Percentiles rank a stretch among this genome's conserved stretches.
Conservation (phyloP, 2,113 vertebrate genomes). For the Octodon degus region DNA sequence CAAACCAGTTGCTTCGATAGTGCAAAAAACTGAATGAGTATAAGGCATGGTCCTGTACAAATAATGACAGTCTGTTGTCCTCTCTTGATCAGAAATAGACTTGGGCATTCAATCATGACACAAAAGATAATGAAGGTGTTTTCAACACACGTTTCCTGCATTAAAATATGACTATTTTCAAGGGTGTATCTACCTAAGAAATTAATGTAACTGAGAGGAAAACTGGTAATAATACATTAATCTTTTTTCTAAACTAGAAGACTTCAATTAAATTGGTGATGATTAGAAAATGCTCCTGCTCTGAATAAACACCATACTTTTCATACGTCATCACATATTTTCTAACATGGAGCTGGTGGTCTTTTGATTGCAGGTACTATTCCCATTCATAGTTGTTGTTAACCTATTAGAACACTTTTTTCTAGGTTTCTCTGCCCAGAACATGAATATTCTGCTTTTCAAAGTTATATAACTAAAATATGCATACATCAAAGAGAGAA, state of each 20-base stretch:
- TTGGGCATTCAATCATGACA: slow-evolving; percentile 47
- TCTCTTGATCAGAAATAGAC: slow-evolving; percentile 57
- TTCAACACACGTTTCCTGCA: slow-evolving; percentile 47
- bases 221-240: slow-evolving; percentile 43
- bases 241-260: neutral
- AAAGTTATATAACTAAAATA: slow-evolving; percentile 48
- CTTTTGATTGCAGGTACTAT: slow-evolving; percentile 63
- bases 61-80: slow-evolving; percentile 7
- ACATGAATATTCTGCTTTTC: slow-evolving; percentile 53
- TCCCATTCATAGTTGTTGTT: slow-evolving; percentile 56
- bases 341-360: slow-evolving; percentile 38
- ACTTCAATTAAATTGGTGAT: slow-evolving; percentile 43
- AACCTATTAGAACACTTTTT: slow-evolving; percentile 52
- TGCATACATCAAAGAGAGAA: slow-evolving; percentile 65
- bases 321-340: slow-evolving; percentile 44
- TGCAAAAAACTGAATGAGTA: slow-evolving; percentile 34
- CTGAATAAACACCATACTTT: slow-evolving; percentile 58
- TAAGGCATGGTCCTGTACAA: neutral
- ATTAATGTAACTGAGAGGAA: slow-evolving; percentile 9
- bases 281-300: slow-evolving; percentile 60
- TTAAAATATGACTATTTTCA: slow-evolving; percentile 57
- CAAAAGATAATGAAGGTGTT: slow-evolving; percentile 57
- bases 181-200: neutral
- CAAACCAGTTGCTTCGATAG: neutral
- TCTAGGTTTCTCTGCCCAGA: slow-evolving; percentile 46